Conservation (phyloP, 2,113 vertebrate species). For the Rattus norvegicus region DNA sequence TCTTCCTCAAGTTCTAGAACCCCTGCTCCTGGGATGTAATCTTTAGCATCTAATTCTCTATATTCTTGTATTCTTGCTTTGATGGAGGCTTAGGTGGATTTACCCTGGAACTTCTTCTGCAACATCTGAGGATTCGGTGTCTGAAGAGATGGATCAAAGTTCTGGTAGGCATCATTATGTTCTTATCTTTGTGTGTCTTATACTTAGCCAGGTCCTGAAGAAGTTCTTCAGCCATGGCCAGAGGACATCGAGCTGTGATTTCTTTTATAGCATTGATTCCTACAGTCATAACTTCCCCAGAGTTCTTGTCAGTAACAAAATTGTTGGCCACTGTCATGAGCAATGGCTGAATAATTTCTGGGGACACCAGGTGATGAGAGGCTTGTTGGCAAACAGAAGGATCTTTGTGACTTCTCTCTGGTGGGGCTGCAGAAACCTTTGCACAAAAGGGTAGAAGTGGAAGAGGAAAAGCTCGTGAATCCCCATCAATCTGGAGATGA, state of each 20-base stretch:
- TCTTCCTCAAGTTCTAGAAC: slow-evolving; percentile 91
- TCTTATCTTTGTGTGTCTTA: slow-evolving; percentile 97
- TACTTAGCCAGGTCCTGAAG: slow-evolving; percentile 96
- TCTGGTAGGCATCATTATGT: slow-evolving; percentile 97
- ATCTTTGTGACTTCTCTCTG: slow-evolving; percentile 88
- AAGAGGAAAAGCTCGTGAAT: slow-evolving; percentile 99
- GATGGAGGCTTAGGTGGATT: slow-evolving; percentile 92
- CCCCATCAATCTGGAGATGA: slow-evolving; percentile 96
- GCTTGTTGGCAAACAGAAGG: too few relatives aligned
- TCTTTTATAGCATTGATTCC: slow-evolving; percentile 97
- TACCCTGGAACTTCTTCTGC: slow-evolving; percentile 96
- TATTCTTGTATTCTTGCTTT: slow-evolving; percentile 95
- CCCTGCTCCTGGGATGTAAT: slow-evolving; percentile 97
- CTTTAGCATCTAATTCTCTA: slow-evolving; percentile 94
- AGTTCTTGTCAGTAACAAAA: slow-evolving; percentile 98
- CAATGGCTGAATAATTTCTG: slow-evolving; percentile 91
- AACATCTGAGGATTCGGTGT: slow-evolving; percentile 95
- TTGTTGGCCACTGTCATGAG: slow-evolving; percentile 98
- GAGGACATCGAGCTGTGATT: slow-evolving; percentile 92
- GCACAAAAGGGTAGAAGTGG: slow-evolving; percentile 97
- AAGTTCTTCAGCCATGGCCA: slow-evolving; percentile 95
- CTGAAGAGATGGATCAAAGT: slow-evolving; percentile 97
- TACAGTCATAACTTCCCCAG: slow-evolving; percentile 98
- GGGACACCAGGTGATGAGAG: too few relatives aligned
- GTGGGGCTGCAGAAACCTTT: slow-evolving; percentile 97